Evolutionary conservation across 64 coral and sea anemone species (phyloP), one percentile per base, ranked within the genome.

Genomic region (Montipora sp.): DNA sequence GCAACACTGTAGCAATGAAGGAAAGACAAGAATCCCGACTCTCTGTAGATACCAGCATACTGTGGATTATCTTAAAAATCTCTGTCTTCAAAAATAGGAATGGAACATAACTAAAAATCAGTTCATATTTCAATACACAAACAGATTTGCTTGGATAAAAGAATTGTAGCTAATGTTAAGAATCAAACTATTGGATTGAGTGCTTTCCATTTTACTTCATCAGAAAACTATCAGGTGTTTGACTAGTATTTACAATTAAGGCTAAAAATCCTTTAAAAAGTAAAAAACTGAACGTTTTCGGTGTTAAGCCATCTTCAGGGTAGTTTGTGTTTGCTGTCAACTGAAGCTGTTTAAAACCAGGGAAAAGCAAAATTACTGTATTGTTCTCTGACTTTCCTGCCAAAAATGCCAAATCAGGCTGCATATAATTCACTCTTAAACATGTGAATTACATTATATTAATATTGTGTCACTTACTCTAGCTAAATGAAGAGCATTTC

Each of bases 1-100:
- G 78, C 5, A 99, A 87, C 9, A 92, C 89, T 93, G 95, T 77
- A 55, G 92, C 89, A n/a, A 99, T 82, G 73, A 92, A 99, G 24
- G 84, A 67, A 11, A 99, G 73, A 89, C 94, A 96, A 23, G 88
- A 78, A 78, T 96, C 92, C 81, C 94, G 82, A 75, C 98, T 99
- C 66, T 75, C 98, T 51, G 63, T 67, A n/a, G 98, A 96, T 19
- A 99, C 98, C 23, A 99, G 63, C 45, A 99, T 86, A 86, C 94
- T 94, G 48, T 99, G 98, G 8, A 90, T 96, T 20, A 96, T 90
- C 19, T 95, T 95, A 75, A 99, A 99, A 15, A 99, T 71, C 48
- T 99, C 98, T 61, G 46, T 80, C 98, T 99, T 75, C 70, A 78
- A 87, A 48, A 13, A 92, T 43, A 75, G 27, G 11, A 65, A 18